Base-by-base conservation (phyloP, 2,113 vertebrate species). In the Indicator indicator region DNA sequence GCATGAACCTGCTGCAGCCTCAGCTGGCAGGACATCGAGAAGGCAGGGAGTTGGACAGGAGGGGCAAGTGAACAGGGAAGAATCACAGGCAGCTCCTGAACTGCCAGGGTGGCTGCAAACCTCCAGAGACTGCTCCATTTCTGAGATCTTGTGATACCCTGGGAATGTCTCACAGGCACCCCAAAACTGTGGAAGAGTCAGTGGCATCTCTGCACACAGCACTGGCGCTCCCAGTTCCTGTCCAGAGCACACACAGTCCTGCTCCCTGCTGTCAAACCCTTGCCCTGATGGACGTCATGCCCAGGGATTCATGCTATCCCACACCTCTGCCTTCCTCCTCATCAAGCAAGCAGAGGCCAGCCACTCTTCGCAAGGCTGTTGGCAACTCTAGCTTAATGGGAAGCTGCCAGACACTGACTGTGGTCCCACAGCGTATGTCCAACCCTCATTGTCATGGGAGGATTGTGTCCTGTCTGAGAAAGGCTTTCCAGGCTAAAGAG, bases 371-470 rank as follows among this genome's bases (percentile, higher is more conserved):
- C 40, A 81, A 74, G 20, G 20, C 56, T 73, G 60, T 16, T 5
- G 2, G 14, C 42, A 5, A 27, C 50, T 28, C 55, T 18, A 28
- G 24, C 9, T 65, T 54, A 54, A 70, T 0, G 4, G 6, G 24
- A 83, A 70, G 46, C 21, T 71, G n/a, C 48, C 23, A 44, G 40
- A 50, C 6, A 64, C 8, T 7, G 40, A 54, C 8, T 21, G 11
- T 20, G 36, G 38, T 42, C 24, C 58, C 16, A 55, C 0, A 0
- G 16, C 2, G 8, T 2, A 0, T 16, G 10, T 42, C 32, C 28
- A 73, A 4, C 28, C 65, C 48, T 46, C 3, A 1, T 11, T 23
- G 12, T 27, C 24, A 52, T 2, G 4, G 7, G 4, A 14, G 69
- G 10, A 4, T 40, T 5, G 3, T 30, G 15, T 52, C 40, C 26